Conservation (phyloP, 2,113 vertebrate genomes). For the Ammodytes marinus region DNA sequence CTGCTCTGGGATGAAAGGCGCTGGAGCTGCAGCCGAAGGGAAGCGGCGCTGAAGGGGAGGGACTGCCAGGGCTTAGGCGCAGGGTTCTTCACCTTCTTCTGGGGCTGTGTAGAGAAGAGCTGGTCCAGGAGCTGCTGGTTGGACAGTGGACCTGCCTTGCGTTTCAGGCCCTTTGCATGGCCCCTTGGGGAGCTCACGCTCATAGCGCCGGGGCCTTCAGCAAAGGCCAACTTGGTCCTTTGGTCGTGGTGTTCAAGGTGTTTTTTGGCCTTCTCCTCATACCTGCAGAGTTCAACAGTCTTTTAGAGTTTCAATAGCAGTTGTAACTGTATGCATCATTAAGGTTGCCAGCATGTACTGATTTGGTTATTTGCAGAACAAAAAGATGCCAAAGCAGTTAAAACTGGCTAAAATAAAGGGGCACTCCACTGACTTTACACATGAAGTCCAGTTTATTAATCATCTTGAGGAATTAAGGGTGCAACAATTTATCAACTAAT, state of each 20-base stretch:
- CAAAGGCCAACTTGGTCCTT: slow-evolving; percentile 82
- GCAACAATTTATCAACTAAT: no score
- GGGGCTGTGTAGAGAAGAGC: slow-evolving; percentile 85
- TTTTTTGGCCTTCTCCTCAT: slow-evolving; percentile 90
- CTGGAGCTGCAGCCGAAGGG: slow-evolving; percentile 83
- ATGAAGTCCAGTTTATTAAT: background rate
- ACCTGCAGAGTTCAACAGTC: slow-evolving; percentile 77
- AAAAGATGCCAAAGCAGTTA: background rate
- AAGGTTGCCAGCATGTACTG: background rate
- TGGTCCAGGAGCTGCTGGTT: slow-evolving; percentile 92
- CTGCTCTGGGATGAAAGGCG: slow-evolving; percentile 73
- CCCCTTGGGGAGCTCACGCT: slow-evolving; percentile 41
- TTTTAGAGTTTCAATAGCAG: background rate
- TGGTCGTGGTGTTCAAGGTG: slow-evolving; percentile 87
- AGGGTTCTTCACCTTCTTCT: slow-evolving; percentile 81
- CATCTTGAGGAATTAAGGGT: no score
- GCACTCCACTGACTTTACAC: background rate
- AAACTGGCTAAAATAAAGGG: background rate
- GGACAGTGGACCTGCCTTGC: slow-evolving; percentile 82
- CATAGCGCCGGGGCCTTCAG: slow-evolving; percentile 64
- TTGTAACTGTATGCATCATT: background rate
- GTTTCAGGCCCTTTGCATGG: slow-evolving; percentile 83
- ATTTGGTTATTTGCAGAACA: background rate
- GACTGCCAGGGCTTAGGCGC: slow-evolving; percentile 75
- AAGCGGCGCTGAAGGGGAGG: slow-evolving; percentile 88